Evolutionary conservation across 2,113 vertebrate genomes (phyloP).

Genomic region (Daboia siamensis): DNA sequence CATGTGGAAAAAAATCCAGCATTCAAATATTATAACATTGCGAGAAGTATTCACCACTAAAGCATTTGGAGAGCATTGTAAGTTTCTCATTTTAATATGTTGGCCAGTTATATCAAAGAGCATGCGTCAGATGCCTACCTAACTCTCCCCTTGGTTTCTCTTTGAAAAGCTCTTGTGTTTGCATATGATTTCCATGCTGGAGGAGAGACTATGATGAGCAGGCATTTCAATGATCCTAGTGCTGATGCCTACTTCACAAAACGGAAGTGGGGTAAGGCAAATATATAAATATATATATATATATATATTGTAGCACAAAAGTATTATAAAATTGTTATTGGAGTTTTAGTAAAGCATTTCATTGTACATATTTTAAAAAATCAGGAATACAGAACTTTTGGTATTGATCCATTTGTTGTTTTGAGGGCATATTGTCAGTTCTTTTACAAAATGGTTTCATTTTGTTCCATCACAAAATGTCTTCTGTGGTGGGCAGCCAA

Average conservation of each 20-base stretch:
- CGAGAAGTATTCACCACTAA: constrained; percentile 99
- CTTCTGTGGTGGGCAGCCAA: neutral
- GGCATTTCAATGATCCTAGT: constrained; percentile 95
- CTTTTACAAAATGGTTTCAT: neutral
- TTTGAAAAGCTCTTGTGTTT: constrained; percentile 90
- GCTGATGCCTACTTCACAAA: constrained; percentile 97
- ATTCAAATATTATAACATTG: constrained; percentile 93
- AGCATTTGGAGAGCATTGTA: constrained; percentile 97
- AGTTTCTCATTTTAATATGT: constrained; percentile 51
- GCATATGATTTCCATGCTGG: constrained; percentile 98
- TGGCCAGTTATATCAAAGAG: constrained; percentile 19
- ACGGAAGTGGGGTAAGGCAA: constrained; percentile 94
- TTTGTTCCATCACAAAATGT: neutral
- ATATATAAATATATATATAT: neutral
- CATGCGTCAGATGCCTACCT: neutral
- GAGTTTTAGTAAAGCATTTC: constrained; percentile 7
- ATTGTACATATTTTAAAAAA: neutral
- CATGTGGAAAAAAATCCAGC: constrained; percentile 99
- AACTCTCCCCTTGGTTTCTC: constrained; percentile 17
- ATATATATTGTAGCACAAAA: neutral
- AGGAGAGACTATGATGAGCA: constrained; percentile 97
- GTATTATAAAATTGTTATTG: constrained; percentile 4
- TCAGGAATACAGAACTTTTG: neutral
- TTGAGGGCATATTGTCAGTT: neutral
- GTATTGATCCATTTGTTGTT: neutral